phyloP scores from a whole-genome alignment of 2,888 invertebrate species.

The Plusia festucae region DNA sequence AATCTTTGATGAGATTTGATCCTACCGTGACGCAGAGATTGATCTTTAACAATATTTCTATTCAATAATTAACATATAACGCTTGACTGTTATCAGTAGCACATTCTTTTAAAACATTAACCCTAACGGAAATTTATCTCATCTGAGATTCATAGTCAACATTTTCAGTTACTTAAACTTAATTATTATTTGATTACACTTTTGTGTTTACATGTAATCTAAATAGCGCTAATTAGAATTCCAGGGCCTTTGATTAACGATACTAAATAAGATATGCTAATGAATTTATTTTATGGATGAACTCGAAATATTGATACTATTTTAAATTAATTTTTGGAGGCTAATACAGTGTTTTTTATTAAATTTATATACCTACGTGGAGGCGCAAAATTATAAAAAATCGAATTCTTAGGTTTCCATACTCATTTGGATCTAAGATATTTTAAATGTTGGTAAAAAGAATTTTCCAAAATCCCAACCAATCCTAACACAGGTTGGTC shows the following conservation, averaged over 20 bases:
- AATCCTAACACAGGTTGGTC: too few species aligned
- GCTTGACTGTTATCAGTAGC: too few species aligned
- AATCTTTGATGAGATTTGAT: too few species aligned
- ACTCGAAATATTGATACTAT: neutral
- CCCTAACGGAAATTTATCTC: neutral
- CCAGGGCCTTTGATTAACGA: slow-evolving; percentile 8
- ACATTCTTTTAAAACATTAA: neutral
- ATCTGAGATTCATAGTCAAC: neutral
- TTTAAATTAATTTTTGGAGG: neutral
- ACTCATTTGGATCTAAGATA: too few species aligned
- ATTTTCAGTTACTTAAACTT: slow-evolving; percentile 1
- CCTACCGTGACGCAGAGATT: too few species aligned
- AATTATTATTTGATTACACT: slow-evolving; percentile 10
- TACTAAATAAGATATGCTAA: slow-evolving; percentile 2
- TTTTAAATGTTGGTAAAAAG: too few species aligned
- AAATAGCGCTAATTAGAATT: slow-evolving; percentile 6
- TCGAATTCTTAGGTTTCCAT: too few species aligned
- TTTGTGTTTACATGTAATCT: neutral
- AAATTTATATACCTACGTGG: too few species aligned
- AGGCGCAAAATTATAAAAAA: too few species aligned
- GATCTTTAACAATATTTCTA: too few species aligned
- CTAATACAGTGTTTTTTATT: neutral
- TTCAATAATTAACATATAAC: too few species aligned
- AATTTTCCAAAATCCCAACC: too few species aligned
- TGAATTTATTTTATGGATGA: neutral